Base-by-base conservation (phyloP, 2,888 invertebrate genomes). In the Idaea biselata region DNA sequence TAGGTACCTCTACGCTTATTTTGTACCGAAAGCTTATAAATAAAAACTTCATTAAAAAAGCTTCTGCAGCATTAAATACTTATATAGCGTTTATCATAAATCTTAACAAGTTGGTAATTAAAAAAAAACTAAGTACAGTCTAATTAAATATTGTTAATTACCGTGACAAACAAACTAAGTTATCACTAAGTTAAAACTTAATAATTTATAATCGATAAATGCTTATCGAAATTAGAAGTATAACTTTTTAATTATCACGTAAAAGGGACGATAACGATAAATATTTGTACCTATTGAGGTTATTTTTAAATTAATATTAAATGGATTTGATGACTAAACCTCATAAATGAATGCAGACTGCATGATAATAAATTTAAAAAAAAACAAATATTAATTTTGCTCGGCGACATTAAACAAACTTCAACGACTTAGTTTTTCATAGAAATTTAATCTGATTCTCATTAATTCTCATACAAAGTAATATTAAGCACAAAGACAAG, bases 151-250 rank as follows among this genome's bases (percentile, higher is more conserved):
- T 62, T 18, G 64, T 63, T 66, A 56, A 68, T 71, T 64, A 68
- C 61, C 65, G 63, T 54, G 54, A 44, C 25, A 68, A 66, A 68
- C 65, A 64, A 60, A 65, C 61, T 33, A 63, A 63, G 69, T 64
- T 67, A 62, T 64, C 57, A 55, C 62, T 66, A 62, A 67, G 68
- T 60, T 67, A 65, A 64, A 65, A 63, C 44, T 58, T 79, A 77
- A 77, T 73, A 81, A 81, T 74, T 73, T 68, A 73, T 73, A 65
- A 70, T 70, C 71, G 76, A 78, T 77, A 78, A 25, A 44, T 44
- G 44, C 44, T 44, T 44, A 44, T 44, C 44, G 14, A 44, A 44
- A 44, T 8, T 14, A 44, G 8, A 44, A 44, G 44, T 44, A 44
- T 44, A 44, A 5, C 6, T 44, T 44, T 44, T 44, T 44, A 44